phyloP scores from a whole-genome alignment of 2,113 vertebrate species.

The Malurus cyaneus region DNA sequence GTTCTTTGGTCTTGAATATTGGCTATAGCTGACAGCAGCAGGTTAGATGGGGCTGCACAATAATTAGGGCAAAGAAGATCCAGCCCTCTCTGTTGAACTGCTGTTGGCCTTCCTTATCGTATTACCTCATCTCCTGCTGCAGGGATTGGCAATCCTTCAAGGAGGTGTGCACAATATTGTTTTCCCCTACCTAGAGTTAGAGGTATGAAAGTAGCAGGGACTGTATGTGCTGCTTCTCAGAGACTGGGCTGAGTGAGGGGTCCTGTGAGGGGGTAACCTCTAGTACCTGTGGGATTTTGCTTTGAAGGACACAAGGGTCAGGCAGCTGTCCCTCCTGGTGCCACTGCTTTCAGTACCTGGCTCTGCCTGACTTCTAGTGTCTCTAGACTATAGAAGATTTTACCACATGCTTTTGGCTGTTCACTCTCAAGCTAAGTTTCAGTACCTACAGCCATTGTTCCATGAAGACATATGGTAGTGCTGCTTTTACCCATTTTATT shows the following conservation, averaged over 20 bases:
- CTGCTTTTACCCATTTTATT: not conserved
- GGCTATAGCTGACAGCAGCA: slow-evolving; percentile 1
- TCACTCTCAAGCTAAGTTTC: not conserved
- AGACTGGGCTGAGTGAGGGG: not conserved
- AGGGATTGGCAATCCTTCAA: not conserved
- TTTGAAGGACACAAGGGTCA: not conserved
- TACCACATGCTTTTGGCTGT: not conserved
- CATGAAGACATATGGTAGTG: not conserved
- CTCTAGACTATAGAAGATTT: not conserved
- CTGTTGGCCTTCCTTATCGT: not conserved
- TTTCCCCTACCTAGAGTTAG: not conserved
- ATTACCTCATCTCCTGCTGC: slow-evolving; percentile 5
- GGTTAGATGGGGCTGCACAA: not conserved
- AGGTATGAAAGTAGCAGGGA: not conserved
- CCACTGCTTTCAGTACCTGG: not conserved
- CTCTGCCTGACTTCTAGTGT: not conserved
- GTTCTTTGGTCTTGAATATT: not conserved
- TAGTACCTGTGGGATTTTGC: not conserved
- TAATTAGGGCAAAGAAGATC: not conserved
- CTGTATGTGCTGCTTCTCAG: not conserved
- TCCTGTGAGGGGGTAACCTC: not conserved
- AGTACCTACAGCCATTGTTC: not conserved
- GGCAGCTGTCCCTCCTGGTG: not conserved
- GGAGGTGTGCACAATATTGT: not conserved
- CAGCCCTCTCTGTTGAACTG: not conserved